Conservation (phyloP, 2,113 vertebrate genomes). For the Apaloderma vittatum region DNA sequence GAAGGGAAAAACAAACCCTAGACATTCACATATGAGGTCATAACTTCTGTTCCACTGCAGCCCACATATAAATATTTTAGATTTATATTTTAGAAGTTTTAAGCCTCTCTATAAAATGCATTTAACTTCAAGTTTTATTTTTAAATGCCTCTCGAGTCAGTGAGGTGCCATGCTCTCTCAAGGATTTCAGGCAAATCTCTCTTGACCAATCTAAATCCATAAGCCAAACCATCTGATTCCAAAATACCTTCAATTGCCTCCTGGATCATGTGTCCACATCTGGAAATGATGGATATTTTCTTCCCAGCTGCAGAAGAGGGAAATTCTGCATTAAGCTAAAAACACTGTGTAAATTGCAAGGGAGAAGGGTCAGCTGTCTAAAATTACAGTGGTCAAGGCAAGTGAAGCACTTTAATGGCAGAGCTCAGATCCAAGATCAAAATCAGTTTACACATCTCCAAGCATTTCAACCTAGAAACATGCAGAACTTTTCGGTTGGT, state of each 20-base stretch:
- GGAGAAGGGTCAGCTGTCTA: conserved; percentile 40
- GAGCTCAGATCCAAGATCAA: conserved; percentile 43
- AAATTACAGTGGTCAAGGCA: conserved; percentile 34
- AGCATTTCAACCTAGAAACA: conserved; percentile 9
- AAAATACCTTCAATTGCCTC: conserved; percentile 55
- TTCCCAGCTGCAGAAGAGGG: conserved; percentile 48
- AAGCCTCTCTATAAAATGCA: conserved; percentile 39
- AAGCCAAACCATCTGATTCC: conserved; percentile 41
- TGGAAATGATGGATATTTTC: conserved; percentile 50
- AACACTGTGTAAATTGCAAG: conserved; percentile 6
- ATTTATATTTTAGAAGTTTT: conserved; percentile 64
- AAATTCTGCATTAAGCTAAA: conserved; percentile 45
- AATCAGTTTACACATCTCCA: conserved; percentile 29
- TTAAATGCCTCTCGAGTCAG: conserved; percentile 30
- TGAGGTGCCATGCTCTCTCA: neutral
- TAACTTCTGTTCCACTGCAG: conserved; percentile 51
- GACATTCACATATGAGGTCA: conserved; percentile 43
- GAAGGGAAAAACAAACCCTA: conserved; percentile 33
- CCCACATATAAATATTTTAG: conserved; percentile 61
- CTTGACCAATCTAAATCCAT: conserved; percentile 36
- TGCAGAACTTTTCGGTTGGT: neutral
- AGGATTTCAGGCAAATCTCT: conserved; percentile 29
- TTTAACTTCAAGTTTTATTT: conserved; percentile 64
- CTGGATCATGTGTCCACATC: conserved; percentile 48
- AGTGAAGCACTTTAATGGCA: conserved; percentile 46